Base-by-base conservation (phyloP, 37 sponge, comb jelly and placozoan genomes). In the Petrosia ficiformis region DNA sequence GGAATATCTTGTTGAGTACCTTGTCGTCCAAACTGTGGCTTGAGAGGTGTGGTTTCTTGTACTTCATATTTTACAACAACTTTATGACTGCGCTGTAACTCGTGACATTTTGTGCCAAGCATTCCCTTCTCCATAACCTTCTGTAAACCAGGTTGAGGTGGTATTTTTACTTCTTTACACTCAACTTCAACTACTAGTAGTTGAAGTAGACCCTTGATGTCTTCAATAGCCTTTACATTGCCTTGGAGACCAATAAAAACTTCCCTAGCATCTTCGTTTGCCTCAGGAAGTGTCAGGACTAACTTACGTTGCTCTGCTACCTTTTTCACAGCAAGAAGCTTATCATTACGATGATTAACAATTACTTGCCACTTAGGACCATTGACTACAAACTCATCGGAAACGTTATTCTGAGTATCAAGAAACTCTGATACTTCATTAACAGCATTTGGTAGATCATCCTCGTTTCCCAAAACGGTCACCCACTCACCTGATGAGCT, bases 351-450 rank as follows among this genome's bases (percentile, higher is more conserved):
- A 31, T 68, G 58, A 1, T 2, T 21, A 21, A 0, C 37, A 3
- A 78, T 10, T 6, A 78, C 69, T 21, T 24, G 54, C 79, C 79
- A 78, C 28, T 37, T 41, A 19, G 35, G 44, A 29, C 24, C 10
- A 2, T 56, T 28, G 3, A 78, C 22, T 2, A 25, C 38, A 10
- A 78, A 22, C 14, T 37, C 4, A n/a, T 68, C 70, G n/a, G 67
- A 42, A 4, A 78, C 40, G 42, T 34, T 54, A 19, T 54, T 69
- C 4, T 78, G 70, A 57, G 67, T 57, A 0, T 21, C 1, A 2
- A 78, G 41, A 56, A 69, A 78, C 22, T 69, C 39, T 34, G 48
- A 32, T 29, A 78, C 36, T 39, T 69, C 56, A 1, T 78, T 39
- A 8, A 68, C 41, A n/a, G 33, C 79, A 69, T 54, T 39, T 2